Base-by-base conservation (phyloP, 2,797 vertebrate genomes). In the Ceryle rudis region DNA sequence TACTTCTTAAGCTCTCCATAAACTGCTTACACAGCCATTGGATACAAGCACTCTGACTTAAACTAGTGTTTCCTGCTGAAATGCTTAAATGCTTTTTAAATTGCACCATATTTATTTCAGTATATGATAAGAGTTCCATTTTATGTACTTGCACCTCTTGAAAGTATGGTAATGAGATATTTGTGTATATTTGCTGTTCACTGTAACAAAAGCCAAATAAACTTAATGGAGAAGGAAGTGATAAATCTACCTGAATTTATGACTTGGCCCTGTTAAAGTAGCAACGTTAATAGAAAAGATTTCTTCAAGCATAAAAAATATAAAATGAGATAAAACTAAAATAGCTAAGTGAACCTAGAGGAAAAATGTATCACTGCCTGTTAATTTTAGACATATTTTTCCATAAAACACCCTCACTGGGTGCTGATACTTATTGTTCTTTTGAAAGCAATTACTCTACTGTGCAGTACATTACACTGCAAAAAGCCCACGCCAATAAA, bases 21-120 rank as follows among this genome's bases (percentile, higher is more conserved):
- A 89, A 1, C 23, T 1, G 0, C 22, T 79, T 62, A 26, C 10
- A 52, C 0, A 4, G 12, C 2, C 2, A 5, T 18, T 81, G 58
- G 28, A 79, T 47, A 69, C 0, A 72, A 69, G 9, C 3, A 66
- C 10, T 69, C 15, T 11, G 54, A 31, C 33, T 74, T 65, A 57
- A 90, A 91, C 37, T 54, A 88, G 26, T 58, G 71, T 95, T 95
- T 95, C 81, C 51, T 93, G 62, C 55, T 87, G 81, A 97, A 95
- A 95, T 88, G 80, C 69, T 88, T 78, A 96, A 95, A 95, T 89
- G 54, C 17, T 89, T 96, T 91, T 95, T 84, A 92, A 97, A 96
- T 94, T 93, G 81, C 75, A 96, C 60, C 66, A 58, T 86, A 91
- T 97, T 97, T 39, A 62, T 95, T 94, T 96, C 57, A 86, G 93